Evolutionary conservation across 2,888 invertebrate genomes (phyloP).

Genomic region (Eurytoma californica): DNA sequence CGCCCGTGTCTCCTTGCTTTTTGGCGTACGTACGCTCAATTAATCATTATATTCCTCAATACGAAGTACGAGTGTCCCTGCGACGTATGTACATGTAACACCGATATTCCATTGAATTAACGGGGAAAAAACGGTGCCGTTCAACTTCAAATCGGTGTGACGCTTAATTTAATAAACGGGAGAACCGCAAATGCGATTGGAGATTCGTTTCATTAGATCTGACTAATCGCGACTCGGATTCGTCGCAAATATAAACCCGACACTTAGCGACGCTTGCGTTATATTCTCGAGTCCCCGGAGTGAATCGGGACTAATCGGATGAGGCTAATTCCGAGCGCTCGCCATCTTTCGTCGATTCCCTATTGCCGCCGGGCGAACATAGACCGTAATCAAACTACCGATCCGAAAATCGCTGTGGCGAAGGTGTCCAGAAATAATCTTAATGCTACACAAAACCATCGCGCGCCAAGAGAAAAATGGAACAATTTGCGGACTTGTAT

Average conservation of each 20-base stretch:
- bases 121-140: too few species aligned
- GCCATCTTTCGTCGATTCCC: slow-evolving; percentile 30
- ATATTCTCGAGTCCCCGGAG: slow-evolving; percentile 43
- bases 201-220: slow-evolving; percentile 20
- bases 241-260: not conserved
- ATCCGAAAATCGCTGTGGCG: not conserved
- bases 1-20: too few species aligned
- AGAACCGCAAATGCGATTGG: not conserved
- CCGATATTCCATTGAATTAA: too few species aligned
- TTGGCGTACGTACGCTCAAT: too few species aligned
- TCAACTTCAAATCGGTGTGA: not conserved
- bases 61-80: too few species aligned
- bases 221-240: not conserved
- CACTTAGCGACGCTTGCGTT: not conserved
- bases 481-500: too few species aligned
- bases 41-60: too few species aligned
- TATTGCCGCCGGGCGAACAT: not conserved
- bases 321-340: slow-evolving; percentile 56
- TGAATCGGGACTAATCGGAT: slow-evolving; percentile 57
- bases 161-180: slow-evolving; percentile 13
- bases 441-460: too few species aligned
- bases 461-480: too few species aligned
- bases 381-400: slow-evolving; percentile 20
- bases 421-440: not conserved
- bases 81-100: too few species aligned